Percentiles rank a stretch among this genome's conserved stretches.
Conservation (phyloP, 2,888 invertebrate species). For the Papilio gigon region DNA sequence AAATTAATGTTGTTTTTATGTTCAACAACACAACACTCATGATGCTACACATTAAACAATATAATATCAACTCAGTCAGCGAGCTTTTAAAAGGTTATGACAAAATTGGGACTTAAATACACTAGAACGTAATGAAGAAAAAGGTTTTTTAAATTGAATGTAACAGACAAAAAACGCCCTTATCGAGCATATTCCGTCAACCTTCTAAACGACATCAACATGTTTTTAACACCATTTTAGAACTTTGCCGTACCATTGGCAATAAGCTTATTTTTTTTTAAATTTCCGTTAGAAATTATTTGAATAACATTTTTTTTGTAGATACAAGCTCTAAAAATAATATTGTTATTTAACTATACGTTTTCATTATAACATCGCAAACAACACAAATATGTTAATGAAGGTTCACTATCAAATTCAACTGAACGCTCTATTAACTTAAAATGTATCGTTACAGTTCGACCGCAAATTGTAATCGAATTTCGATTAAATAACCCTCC, state of each 20-base stretch:
- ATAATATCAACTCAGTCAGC: slow-evolving; percentile 13
- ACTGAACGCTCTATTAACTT: slow-evolving; percentile 17
- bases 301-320: too few relatives aligned
- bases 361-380: background rate
- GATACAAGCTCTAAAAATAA: too few relatives aligned
- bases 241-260: too few relatives aligned
- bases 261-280: too few relatives aligned
- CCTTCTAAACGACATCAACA: too few relatives aligned
- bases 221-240: too few relatives aligned
- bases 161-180: too few relatives aligned
- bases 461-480: slow-evolving; percentile 29
- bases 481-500: slow-evolving; percentile 27
- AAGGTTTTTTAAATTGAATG: too few relatives aligned
- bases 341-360: too few relatives aligned
- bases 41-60: slow-evolving; percentile 20
- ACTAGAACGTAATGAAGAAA: too few relatives aligned
- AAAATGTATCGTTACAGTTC: background rate
- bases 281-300: too few relatives aligned
- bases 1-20: slow-evolving; percentile 36
- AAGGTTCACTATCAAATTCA: slow-evolving; percentile 8
- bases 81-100: background rate
- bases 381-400: slow-evolving; percentile 7
- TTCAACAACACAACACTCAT: slow-evolving; percentile 1
- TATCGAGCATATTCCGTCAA: too few relatives aligned
- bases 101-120: background rate